Evolutionary conservation across 2,888 invertebrate species (phyloP).

Genomic region (Tipula lateralis): DNA sequence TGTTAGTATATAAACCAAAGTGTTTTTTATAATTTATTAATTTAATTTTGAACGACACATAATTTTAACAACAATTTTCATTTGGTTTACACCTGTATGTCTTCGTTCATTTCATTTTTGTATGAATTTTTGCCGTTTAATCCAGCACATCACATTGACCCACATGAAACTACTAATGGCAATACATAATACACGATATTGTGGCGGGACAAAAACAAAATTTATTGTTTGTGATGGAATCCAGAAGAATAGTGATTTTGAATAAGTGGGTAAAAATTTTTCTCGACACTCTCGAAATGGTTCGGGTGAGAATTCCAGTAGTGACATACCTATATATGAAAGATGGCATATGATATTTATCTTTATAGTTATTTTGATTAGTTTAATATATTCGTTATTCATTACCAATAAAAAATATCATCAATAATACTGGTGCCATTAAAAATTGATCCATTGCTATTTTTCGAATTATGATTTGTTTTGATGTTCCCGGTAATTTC

Average conservation of each 20-base stretch:
- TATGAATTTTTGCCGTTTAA: slow-evolving; percentile 57
- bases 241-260: slow-evolving; percentile 79
- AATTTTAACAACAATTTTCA: no score
- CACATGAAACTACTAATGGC: slow-evolving; percentile 72
- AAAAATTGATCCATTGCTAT: slow-evolving; percentile 70
- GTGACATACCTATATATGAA: slow-evolving; percentile 66
- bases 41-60: no score
- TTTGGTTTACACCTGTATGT: no score
- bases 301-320: slow-evolving; percentile 67
- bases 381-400: neutral
- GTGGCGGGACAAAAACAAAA: slow-evolving; percentile 66
- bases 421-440: slow-evolving; percentile 67
- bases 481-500: slow-evolving; percentile 61
- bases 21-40: no score
- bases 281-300: slow-evolving; percentile 63
- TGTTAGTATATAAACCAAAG: no score
- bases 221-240: slow-evolving; percentile 74
- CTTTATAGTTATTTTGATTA: neutral
- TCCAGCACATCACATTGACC: slow-evolving; percentile 79
- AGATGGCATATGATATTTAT: slow-evolving; percentile 32
- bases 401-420: slow-evolving; percentile 66
- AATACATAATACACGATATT: slow-evolving; percentile 72
- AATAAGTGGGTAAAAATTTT: slow-evolving; percentile 67
- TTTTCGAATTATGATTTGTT: slow-evolving; percentile 61
- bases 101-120: neutral